Base-by-base conservation (phyloP, 2,888 invertebrate species). In the Drosophila tanythrix region DNA sequence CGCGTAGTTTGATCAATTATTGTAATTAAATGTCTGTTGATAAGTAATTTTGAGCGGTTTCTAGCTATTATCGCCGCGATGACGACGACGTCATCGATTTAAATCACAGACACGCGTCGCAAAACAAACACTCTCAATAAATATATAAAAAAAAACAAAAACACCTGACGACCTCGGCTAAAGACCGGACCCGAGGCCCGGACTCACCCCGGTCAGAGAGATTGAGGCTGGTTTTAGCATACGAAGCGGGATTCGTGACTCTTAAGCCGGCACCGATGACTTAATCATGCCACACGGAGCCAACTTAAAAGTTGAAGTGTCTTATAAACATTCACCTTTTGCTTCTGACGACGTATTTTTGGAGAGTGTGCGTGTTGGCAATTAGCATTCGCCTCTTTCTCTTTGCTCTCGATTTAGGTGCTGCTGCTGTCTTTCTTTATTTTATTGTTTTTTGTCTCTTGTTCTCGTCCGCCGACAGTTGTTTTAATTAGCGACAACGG, bases 271-370 rank as follows among this genome's bases (percentile, higher is more conserved):
- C 53, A 35, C 21, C 79, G 89, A 88, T 90, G 88, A 88, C 86
- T 89, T 90, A 88, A 88, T 89, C 89, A 60, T 76, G 74, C 55
- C 67, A 65, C 56, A 72, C 58, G 58, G 25, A 55, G 60, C 31
- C 40, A 63, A 46, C 36, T 52, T 48, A 62, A 38, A 52, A 46
- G 55, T 62, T 66, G 60, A 69, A 71, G 70, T 74, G 69, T 50
- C 62, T 67, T 68, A 56, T 63, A 74, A 81, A 73, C 79, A 89
- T 87, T 84, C 85, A 83, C 90, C 91, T 90, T 77, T 89, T 90
- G 82, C 81, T 90, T 82, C 75, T 79, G 80, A 91, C 91, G 90
- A 91, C 88, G 75, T 63, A 70, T 64, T 62, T 72, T 60, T 53
- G 38, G 58, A 59, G 76, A 72, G 74, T 81, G 75, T 77, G 76